phyloP scores from a whole-genome alignment of 2,113 vertebrate genomes.

The Hemiprocne comata region DNA sequence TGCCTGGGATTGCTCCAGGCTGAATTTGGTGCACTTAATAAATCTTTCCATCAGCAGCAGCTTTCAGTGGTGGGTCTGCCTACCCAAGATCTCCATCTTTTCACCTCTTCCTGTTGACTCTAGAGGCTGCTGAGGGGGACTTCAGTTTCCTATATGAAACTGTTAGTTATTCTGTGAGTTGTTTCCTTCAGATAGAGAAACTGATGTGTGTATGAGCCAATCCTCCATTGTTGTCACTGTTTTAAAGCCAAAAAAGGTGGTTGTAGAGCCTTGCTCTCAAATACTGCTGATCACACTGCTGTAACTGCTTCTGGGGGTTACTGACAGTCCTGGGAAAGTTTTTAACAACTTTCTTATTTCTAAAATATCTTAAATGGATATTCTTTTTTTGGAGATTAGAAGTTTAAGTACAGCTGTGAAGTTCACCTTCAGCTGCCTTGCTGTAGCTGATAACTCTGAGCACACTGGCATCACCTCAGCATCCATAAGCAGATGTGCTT shows the following conservation, averaged over 20 bases:
- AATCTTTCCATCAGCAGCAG: background rate
- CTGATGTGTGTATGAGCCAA: background rate
- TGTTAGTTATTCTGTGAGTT: background rate
- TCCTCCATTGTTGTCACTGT: background rate
- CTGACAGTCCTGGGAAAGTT: background rate
- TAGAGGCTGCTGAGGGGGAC: background rate
- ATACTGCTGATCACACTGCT: background rate
- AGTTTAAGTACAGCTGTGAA: background rate
- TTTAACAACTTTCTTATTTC: background rate
- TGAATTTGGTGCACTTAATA: background rate
- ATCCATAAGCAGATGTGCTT: background rate
- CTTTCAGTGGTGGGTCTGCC: background rate
- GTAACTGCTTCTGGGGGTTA: background rate
- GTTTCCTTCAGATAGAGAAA: background rate
- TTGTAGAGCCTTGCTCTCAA: background rate
- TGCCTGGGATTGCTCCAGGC: background rate
- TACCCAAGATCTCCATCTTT: background rate
- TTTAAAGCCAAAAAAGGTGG: background rate
- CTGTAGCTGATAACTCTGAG: background rate
- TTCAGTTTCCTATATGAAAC: background rate
- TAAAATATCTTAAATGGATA: background rate
- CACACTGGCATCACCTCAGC: background rate
- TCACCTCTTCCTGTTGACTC: background rate
- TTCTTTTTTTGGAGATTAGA: background rate
- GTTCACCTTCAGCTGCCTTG: constrained; percentile 41